These are phyloP conservation scores for Echinometra lucunter DNA, from an alignment of 53 echinoderm and acorn worm genomes.

Conservation along the genomic window DNA sequence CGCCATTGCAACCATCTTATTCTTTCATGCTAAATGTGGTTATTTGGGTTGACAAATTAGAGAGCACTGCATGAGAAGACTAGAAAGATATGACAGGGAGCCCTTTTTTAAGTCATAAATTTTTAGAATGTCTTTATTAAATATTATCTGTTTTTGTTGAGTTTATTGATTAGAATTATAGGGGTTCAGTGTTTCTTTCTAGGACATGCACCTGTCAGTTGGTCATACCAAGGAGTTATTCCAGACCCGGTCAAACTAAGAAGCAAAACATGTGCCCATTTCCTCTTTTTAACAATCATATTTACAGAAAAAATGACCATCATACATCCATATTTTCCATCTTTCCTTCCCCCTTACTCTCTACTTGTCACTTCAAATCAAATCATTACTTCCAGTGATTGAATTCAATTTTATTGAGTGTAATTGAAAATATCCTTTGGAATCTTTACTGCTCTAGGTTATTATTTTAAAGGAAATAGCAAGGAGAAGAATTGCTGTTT, in stretches of 20 bases:
- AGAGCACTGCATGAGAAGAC: not conserved
- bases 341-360: not conserved
- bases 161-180: too few relatives aligned
- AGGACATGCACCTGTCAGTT: not conserved
- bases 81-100: not conserved
- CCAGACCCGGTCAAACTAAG: too few relatives aligned
- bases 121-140: too few relatives aligned
- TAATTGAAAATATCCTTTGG: conserved; percentile 10
- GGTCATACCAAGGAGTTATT: too few relatives aligned
- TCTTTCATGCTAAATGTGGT: not conserved
- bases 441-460: conserved; percentile 1
- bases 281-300: not conserved
- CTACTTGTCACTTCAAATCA: not conserved
- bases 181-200: not conserved
- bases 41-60: not conserved
- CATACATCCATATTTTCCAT: not conserved
- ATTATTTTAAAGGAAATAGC: not conserved
- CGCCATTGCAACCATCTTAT: not conserved
- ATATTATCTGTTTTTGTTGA: too few relatives aligned
- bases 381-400: not conserved
- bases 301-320: not conserved
- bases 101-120: too few relatives aligned
- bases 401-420: not conserved
- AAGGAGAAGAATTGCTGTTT: not conserved
- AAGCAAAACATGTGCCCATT: not conserved